Base-by-base conservation (phyloP, 2,113 vertebrate species). In the Neolamprologus kungweensis region DNA sequence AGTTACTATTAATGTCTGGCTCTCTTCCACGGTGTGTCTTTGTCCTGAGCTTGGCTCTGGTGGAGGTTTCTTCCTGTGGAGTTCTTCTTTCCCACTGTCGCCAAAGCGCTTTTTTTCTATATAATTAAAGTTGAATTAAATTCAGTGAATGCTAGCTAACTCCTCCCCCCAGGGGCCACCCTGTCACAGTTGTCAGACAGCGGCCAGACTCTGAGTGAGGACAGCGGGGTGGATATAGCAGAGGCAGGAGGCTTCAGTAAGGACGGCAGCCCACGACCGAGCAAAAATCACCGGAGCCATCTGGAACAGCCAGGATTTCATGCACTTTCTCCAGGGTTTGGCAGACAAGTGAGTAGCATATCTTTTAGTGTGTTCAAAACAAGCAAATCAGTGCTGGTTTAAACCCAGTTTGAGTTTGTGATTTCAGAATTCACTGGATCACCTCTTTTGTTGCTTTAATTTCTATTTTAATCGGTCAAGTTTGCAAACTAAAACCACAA, bases 141-240 rank as follows among this genome's bases (percentile, higher is more conserved):
- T 63, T 63, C 31, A 63, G 5, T 45, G 23, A 14, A 40, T 11
- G 16, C 16, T 87, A 75, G 85, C 57, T 11, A 9, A 9, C 3
- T 1, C 65, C 26, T 80, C 21, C 50, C 26, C 90, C 33, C 96
- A 98, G 98, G 97, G 45, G 97, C 97, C 89, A 98, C 98, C 0
- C 96, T 99, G 81, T 98, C 98, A 63, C 98, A 99, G 97, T 97
- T 99, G 87, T 99, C 98, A 1, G 98, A 98, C 95, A 99, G 98
- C 1, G 98, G 98, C 79, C 98, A 99, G 96, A 99, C 98, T 7
- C 97, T 99, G 88, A 99, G 98, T 2, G 98, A 99, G 93, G 98
- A 99, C 97, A 99, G 98, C 7, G 98, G 98, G 3, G 98, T 99
- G 94, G 98, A 99, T 19, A 97, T 98, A 2, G 97, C 97, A 0